phyloP scores from a whole-genome alignment of 1,140 invertebrate species.

The Manduca sexta region DNA sequence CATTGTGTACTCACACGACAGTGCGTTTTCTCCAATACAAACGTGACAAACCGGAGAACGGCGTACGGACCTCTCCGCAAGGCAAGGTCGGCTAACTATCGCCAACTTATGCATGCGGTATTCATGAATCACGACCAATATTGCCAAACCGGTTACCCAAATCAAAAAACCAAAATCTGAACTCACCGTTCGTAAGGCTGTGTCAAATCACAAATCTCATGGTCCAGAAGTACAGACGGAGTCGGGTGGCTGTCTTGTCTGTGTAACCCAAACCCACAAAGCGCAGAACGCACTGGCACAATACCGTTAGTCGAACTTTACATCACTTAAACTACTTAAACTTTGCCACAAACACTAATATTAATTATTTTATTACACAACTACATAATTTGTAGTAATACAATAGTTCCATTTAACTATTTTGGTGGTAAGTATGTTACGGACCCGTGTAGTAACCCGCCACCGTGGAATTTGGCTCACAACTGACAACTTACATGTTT shows the following conservation, averaged over 20 bases:
- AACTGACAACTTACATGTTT: slow-evolving; percentile 28
- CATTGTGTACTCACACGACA: too few relatives aligned
- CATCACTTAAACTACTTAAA: slow-evolving; percentile 27
- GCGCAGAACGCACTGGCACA: slow-evolving; percentile 26
- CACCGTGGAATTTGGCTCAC: slow-evolving; percentile 19
- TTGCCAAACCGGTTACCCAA: background rate
- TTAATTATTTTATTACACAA: background rate
- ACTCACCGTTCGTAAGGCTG: too few relatives aligned
- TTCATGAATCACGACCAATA: background rate
- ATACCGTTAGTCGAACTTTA: slow-evolving; percentile 52
- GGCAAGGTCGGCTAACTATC: slow-evolving; percentile 29
- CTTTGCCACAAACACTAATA: background rate
- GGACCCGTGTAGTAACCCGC: slow-evolving; percentile 9
- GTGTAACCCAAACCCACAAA: background rate
- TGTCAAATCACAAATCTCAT: background rate
- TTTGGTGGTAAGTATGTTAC: background rate
- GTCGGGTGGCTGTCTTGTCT: background rate
- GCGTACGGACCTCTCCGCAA: slow-evolving; percentile 29
- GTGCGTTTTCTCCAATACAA: background rate
- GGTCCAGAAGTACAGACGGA: background rate
- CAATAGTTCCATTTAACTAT: background rate
- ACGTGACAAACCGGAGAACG: slow-evolving; percentile 37
- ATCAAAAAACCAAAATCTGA: background rate
- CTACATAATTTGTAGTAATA: slow-evolving; percentile 14
- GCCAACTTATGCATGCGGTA: slow-evolving; percentile 1